Evolutionary conservation across 2,888 invertebrate genomes (phyloP).

Genomic region (Hymenopus coronatus): DNA sequence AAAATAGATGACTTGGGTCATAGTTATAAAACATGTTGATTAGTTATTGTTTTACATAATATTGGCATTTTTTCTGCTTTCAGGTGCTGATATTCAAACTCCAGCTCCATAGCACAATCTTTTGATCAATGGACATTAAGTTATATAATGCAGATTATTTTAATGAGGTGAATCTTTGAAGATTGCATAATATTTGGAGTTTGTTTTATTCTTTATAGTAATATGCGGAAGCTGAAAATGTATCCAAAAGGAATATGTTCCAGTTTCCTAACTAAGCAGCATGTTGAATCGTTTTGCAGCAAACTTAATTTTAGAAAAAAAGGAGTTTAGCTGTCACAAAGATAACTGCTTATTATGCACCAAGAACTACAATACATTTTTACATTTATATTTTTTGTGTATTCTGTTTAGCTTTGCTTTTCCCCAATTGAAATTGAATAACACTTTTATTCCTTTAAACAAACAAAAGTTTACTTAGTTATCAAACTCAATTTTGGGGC

Average conservation of each 20-base stretch:
- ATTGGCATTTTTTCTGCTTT: background rate
- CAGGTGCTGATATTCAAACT: background rate
- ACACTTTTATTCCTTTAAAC: background rate
- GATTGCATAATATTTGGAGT: background rate
- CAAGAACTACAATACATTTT: background rate
- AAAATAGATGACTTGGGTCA: no score
- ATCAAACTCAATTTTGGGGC: background rate
- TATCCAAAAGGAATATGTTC: background rate
- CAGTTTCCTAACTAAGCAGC: background rate
- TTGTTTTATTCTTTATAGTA: background rate
- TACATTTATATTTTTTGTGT: background rate
- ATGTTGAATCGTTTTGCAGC: background rate
- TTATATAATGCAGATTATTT: background rate
- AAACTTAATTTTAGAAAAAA: background rate
- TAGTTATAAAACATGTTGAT: no score
- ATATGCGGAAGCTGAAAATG: background rate
- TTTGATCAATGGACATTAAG: background rate
- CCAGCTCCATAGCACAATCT: background rate
- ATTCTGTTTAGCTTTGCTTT: background rate
- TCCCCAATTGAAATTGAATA: background rate
- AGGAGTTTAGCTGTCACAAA: background rate
- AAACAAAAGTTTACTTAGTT: background rate
- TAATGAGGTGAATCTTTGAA: background rate
- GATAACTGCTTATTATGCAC: background rate
- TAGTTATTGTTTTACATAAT: no score